Evolutionary conservation across 2,888 invertebrate genomes (phyloP).

Genomic region (Sminthurides aquaticus): DNA sequence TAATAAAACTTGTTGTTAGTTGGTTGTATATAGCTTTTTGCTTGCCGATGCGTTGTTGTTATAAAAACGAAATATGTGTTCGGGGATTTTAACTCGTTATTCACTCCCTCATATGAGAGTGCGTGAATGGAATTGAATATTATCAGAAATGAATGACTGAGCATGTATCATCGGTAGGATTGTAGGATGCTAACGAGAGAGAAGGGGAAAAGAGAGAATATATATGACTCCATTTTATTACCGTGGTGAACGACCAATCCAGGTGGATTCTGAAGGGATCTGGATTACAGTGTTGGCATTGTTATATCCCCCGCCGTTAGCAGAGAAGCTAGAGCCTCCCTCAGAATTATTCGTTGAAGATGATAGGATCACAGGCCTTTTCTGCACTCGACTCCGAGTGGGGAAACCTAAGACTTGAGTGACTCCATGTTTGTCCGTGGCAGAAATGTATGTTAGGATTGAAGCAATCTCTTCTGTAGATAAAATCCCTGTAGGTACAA

Average conservation of each 20-base stretch:
- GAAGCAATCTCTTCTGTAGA: slow-evolving; percentile 30
- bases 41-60: too few relatives aligned
- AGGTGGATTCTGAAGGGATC: neutral
- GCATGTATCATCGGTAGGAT: too few relatives aligned
- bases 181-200: too few relatives aligned
- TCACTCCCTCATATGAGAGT: too few relatives aligned
- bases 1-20: too few relatives aligned
- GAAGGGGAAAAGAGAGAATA: too few relatives aligned
- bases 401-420: neutral
- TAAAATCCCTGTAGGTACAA: slow-evolving; percentile 25
- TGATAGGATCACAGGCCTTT: neutral
- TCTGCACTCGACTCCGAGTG: neutral
- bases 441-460: slow-evolving; percentile 31
- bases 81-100: too few relatives aligned
- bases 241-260: neutral
- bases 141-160: neutral
- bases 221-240: neutral
- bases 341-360: neutral
- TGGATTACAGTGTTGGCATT: neutral
- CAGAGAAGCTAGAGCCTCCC: neutral
- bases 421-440: slow-evolving; percentile 25
- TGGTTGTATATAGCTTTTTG: too few relatives aligned
- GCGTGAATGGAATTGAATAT: too few relatives aligned
- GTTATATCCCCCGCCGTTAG: neutral
- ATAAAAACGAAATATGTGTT: too few relatives aligned